Evolutionary conservation across 2,797 vertebrate species (phyloP).

Genomic region (Myotis findleyi): DNA sequence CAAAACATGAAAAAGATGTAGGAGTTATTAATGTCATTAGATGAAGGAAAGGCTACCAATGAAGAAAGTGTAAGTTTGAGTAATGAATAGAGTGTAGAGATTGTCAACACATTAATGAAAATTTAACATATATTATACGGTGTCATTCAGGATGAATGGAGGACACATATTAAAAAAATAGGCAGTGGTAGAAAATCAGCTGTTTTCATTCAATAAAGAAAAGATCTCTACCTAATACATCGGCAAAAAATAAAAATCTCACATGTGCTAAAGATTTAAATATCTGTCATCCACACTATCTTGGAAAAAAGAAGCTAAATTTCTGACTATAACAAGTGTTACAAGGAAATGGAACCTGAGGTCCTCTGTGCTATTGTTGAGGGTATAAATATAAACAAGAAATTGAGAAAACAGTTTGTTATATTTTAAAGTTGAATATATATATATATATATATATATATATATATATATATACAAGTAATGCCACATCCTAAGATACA

Average conservation of each 20-base stretch:
- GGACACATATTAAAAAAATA: neutral
- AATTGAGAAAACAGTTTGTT: neutral
- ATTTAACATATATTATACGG: neutral
- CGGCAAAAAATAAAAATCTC: neutral
- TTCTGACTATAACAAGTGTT: neutral
- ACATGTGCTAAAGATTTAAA: neutral
- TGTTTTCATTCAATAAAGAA: neutral
- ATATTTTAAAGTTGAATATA: neutral
- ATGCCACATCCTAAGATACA: neutral
- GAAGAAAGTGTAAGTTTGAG: neutral
- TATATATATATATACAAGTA: neutral
- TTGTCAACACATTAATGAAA: neutral
- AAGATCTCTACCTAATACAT: neutral
- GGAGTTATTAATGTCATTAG: neutral
- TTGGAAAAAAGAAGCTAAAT: neutral
- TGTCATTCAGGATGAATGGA: neutral
- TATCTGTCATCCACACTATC: rapidly evolving
- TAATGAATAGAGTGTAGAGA: neutral
- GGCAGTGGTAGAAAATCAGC: neutral
- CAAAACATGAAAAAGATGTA: neutral
- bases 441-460: neutral
- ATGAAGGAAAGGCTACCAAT: neutral
- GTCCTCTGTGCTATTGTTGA: neutral
- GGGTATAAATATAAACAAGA: neutral
- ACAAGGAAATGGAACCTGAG: neutral